Percentiles rank a stretch among this genome's conserved stretches.
Evolutionary conservation across 2,797 vertebrate species (phyloP).

Genomic region (Forpus xanthops): DNA sequence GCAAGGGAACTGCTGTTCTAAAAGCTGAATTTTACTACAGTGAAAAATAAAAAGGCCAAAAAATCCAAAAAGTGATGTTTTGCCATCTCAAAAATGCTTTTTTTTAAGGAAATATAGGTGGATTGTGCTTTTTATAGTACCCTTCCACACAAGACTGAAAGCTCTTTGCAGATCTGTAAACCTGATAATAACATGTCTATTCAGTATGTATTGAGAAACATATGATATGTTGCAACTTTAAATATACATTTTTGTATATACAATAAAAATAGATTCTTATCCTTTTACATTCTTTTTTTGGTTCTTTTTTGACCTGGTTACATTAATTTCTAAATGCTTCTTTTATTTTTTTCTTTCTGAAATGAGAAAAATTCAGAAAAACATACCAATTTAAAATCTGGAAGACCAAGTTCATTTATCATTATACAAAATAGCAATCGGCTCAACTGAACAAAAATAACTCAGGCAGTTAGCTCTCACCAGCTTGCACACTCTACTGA

Average conservation of each 20-base stretch:
- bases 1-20: background rate
- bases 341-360: slow-evolving; percentile 43
- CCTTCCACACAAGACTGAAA: background rate
- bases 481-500: slow-evolving; percentile 73
- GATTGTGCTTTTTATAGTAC: background rate
- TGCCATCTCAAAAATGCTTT: background rate
- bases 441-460: slow-evolving; percentile 77
- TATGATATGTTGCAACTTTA: background rate
- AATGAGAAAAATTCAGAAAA: slow-evolving; percentile 53
- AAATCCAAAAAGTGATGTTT: background rate
- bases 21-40: background rate
- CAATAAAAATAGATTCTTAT: background rate
- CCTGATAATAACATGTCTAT: background rate
- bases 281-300: background rate
- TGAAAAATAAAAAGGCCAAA: background rate
- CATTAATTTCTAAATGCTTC: slow-evolving; percentile 48
- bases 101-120: background rate
- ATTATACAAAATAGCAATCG: slow-evolving; percentile 75
- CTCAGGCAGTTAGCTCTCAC: slow-evolving; percentile 70
- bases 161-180: background rate
- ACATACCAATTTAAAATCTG: slow-evolving; percentile 69
- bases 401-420: slow-evolving; percentile 74
- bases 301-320: background rate
- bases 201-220: background rate
- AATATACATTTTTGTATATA: background rate